phyloP scores from a whole-genome alignment of 2,888 invertebrate genomes.

The Cactoblastis cactorum region DNA sequence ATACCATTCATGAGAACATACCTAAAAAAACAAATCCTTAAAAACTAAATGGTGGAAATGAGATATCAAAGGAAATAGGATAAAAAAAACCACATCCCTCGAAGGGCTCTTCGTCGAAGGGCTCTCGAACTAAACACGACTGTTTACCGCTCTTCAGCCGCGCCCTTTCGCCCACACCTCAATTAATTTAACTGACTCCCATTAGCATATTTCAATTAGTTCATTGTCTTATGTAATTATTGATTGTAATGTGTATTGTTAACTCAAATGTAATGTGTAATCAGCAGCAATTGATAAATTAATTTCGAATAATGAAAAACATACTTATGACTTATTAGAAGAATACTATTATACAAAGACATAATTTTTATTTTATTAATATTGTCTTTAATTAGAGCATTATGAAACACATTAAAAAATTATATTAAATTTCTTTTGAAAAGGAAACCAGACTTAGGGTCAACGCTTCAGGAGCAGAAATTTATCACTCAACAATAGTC shows the following conservation, averaged over 20 bases:
- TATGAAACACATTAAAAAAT: too few relatives aligned
- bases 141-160: constrained; percentile 15
- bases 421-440: too few relatives aligned
- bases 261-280: background rate
- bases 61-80: constrained; percentile 2
- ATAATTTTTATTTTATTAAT: too few relatives aligned
- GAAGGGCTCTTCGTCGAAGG: background rate
- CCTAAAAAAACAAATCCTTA: background rate
- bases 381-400: too few relatives aligned
- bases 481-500: too few relatives aligned
- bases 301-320: too few relatives aligned
- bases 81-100: background rate
- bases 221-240: constrained; percentile 19
- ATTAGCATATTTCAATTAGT: constrained; percentile 27
- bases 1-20: too few relatives aligned
- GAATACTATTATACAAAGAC: too few relatives aligned
- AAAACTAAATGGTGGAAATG: background rate
- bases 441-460: too few relatives aligned
- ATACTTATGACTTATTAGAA: too few relatives aligned
- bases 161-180: constrained; percentile 24
- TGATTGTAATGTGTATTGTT: constrained; percentile 17
- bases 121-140: constrained; percentile 13
- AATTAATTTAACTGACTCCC: constrained; percentile 29
- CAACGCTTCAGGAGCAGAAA: too few relatives aligned
- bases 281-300: background rate